Conservation (phyloP, 2,113 vertebrate species). For the Etheostoma spectabile region DNA sequence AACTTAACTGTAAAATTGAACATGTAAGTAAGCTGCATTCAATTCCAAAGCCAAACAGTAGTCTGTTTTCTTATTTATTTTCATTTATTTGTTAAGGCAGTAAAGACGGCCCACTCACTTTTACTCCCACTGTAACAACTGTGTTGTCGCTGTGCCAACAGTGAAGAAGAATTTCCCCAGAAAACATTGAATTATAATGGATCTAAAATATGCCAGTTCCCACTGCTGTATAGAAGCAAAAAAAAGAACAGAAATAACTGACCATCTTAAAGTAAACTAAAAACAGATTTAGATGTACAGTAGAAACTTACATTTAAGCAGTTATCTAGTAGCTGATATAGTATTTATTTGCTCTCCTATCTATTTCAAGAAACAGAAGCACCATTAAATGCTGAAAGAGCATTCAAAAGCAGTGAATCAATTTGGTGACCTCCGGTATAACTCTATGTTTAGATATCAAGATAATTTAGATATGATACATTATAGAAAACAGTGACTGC, state of each 20-base stretch:
- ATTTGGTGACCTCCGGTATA: neutral
- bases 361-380: neutral
- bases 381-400: neutral
- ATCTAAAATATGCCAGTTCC: neutral
- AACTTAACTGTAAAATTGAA: neutral
- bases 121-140: neutral
- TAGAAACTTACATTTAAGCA: neutral
- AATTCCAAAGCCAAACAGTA: neutral
- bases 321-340: neutral
- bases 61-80: neutral
- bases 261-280: neutral
- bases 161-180: neutral
- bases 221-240: neutral
- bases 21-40: neutral
- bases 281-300: no score
- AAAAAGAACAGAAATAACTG: neutral
- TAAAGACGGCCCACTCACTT: neutral
- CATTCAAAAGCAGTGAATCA: neutral
- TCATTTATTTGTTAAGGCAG: neutral
- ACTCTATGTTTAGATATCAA: neutral
- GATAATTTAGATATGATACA: conserved; percentile 25
- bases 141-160: neutral
- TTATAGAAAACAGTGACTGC: conserved; percentile 20
- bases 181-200: neutral
- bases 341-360: neutral